Percentiles rank a stretch among this genome's conserved stretches.
phyloP scores from a whole-genome alignment of 2,797 vertebrate genomes.

The Coregonus sp. region DNA sequence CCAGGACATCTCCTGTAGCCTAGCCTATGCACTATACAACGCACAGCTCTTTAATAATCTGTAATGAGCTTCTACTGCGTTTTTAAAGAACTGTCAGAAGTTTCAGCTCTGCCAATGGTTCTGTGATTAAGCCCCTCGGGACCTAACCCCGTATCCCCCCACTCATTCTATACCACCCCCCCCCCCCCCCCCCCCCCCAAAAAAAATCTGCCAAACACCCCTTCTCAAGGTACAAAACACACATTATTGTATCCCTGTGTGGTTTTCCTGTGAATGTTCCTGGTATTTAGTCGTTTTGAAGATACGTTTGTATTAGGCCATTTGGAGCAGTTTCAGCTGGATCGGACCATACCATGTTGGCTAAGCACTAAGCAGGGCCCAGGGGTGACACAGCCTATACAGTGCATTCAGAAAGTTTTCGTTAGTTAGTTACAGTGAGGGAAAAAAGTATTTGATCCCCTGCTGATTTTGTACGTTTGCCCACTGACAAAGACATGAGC shows the following conservation, averaged over 20 bases:
- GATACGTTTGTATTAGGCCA: constrained; percentile 47
- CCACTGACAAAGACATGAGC: too few species aligned
- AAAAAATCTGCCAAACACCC: constrained; percentile 21
- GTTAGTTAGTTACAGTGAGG: too few species aligned
- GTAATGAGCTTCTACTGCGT: constrained; percentile 61
- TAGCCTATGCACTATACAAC: constrained; percentile 32
- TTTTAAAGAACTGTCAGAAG: constrained; percentile 67
- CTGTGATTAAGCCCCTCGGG: constrained; percentile 61
- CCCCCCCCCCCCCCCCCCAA: background rate
- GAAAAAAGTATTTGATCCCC: too few species aligned
- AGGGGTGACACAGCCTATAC: constrained; percentile 12
- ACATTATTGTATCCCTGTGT: constrained; percentile 49
- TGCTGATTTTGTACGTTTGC: too few species aligned
- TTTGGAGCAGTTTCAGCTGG: constrained; percentile 56
- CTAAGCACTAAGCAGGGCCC: background rate
- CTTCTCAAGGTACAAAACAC: constrained; percentile 47
- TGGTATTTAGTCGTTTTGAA: constrained; percentile 32
- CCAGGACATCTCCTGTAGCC: constrained; percentile 45
- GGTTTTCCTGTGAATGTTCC: constrained; percentile 53
- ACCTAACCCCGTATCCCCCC: constrained; percentile 11
- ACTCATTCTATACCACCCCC: background rate
- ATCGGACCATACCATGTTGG: constrained; percentile 18
- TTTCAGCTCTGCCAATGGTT: constrained; percentile 48
- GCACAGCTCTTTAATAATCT: constrained; percentile 61
- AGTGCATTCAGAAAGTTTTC: constrained; percentile 12